Base-by-base conservation (phyloP, 2,797 vertebrate genomes). In the Acipenser transmontanus region DNA sequence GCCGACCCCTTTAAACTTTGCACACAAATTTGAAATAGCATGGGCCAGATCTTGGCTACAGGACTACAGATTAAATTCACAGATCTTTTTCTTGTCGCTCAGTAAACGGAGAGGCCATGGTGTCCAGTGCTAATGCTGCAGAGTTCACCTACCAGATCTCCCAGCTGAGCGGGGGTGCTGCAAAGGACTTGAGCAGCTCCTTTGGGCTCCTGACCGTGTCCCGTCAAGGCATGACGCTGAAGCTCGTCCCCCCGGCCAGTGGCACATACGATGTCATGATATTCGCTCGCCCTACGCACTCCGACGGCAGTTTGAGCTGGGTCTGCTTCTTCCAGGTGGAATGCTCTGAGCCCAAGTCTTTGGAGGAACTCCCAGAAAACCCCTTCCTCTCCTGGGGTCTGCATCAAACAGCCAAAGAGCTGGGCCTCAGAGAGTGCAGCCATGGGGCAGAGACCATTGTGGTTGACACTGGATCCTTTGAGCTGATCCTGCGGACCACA, bases 341-440 rank as follows among this genome's bases (percentile, higher is more conserved):
- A 2, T 91, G 86, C 66, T 77, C 72, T 0, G 67, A 68, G 1
- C 75, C 89, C 8, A 71, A 69, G 0, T 72, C 72, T 1, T 80
- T 67, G 56, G 87, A 91, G 72, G 80, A 82, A 59, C 74, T 91
- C 3, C 89, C 91, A 0, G 74, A 88, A 68, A 94, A 91, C 50
- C 89, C 92, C 10, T 93, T 90, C 69, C 17, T 84, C 66, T 92
- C 87, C 54, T 93, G 91, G 89, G 87, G 88, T 2, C 76, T 93
- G 63, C 87, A 85, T 61, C 74, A 78, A 7, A 77, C 48, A 0
- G 72, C 78, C 0, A 74, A 2, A 9, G 74, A 78, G 7, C 78
- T 89, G 64, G 92, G 89, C 1, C 72, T 93, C 6, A 49, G 75
- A 0, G 66, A 76, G 7, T 88, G 82, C 75, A 87, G 74, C 48